Conservation (phyloP, 2,888 invertebrate species). For the Pachydiplax longipennis region DNA sequence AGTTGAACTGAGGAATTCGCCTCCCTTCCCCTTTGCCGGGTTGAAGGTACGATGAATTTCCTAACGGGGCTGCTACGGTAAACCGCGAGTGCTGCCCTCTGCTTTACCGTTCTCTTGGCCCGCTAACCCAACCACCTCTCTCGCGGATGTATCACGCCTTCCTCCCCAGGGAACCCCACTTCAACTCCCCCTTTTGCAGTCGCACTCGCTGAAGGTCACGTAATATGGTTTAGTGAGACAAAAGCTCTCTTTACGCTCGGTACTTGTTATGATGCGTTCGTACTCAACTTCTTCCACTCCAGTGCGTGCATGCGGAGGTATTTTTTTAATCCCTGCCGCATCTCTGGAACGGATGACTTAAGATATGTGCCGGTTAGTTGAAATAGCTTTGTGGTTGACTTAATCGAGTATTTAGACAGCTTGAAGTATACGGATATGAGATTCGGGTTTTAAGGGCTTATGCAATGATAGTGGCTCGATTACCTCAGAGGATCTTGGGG, state of each 20-base stretch:
- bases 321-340: not conserved
- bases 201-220: constrained; percentile 39
- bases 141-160: constrained; percentile 17
- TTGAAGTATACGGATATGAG: too few species aligned
- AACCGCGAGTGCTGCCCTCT: constrained; percentile 30
- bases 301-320: not conserved
- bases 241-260: not conserved
- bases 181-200: not conserved
- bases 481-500: too few species aligned
- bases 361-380: too few species aligned
- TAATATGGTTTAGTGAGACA: constrained; percentile 44
- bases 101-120: constrained; percentile 43
- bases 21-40: not conserved
- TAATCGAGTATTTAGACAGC: too few species aligned
- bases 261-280: not conserved
- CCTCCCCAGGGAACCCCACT: not conserved
- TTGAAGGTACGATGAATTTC: not conserved
- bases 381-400: too few species aligned
- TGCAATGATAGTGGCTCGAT: too few species aligned
- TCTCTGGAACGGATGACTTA: not conserved
- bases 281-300: not conserved
- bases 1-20: not conserved
- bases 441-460: too few species aligned
- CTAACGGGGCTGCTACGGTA: constrained; percentile 38
- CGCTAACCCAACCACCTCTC: constrained; percentile 40